phyloP scores from a whole-genome alignment of 2,797 vertebrate genomes.

The Neostethus bicornis region DNA sequence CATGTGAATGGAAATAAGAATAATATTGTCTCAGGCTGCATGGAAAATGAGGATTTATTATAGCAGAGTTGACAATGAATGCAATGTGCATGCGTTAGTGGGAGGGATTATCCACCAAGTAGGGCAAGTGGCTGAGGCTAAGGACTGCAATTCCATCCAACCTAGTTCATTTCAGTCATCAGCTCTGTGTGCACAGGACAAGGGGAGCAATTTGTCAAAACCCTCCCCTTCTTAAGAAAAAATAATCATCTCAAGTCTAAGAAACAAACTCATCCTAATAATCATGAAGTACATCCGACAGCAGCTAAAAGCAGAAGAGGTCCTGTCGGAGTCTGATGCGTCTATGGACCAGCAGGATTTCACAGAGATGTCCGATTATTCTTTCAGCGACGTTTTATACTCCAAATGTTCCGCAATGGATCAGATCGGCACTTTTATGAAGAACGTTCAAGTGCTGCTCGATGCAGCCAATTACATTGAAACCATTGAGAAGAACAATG shows the following conservation, averaged over 20 bases:
- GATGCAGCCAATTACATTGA: constrained; percentile 92
- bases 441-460: constrained; percentile 92
- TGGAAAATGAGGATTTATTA: constrained; percentile 74
- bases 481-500: constrained; percentile 88
- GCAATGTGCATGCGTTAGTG: constrained; percentile 80
- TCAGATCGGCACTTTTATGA: constrained; percentile 90
- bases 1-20: constrained; percentile 12
- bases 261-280: constrained; percentile 23
- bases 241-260: constrained; percentile 10
- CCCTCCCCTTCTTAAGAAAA: constrained; percentile 15
- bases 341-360: constrained; percentile 77
- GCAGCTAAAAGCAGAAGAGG: constrained; percentile 79
- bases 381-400: constrained; percentile 86
- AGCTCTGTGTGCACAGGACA: constrained; percentile 69
- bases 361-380: constrained; percentile 83
- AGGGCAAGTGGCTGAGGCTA: constrained; percentile 82
- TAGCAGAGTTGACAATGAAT: constrained; percentile 75
- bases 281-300: constrained; percentile 88
- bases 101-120: constrained; percentile 83
- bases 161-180: constrained; percentile 83
- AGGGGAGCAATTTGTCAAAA: constrained; percentile 48
- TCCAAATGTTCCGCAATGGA: constrained; percentile 86
- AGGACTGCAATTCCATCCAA: constrained; percentile 82
- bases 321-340: constrained; percentile 76
- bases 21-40: constrained; percentile 52